Evolutionary conservation across 2,888 invertebrate species (phyloP), one percentile per base, ranked within the genome.

Genomic region (Drosophila neotestacea): DNA sequence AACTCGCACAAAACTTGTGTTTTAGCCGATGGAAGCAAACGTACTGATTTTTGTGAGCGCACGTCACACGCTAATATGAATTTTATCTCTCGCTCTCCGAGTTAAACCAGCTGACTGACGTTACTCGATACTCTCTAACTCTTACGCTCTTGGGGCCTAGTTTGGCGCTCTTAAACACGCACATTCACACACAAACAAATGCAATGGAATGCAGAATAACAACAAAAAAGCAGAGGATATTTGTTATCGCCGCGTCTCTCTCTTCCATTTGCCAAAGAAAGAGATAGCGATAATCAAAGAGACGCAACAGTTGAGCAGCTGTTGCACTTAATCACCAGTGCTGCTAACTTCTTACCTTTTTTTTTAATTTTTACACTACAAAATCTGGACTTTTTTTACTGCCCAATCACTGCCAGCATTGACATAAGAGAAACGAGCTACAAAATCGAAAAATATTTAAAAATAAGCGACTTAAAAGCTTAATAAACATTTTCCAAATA

Each of bases 31-130:
- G 79, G 71, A 78, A 80, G 61, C 70, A 77, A 77, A 77, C 79
- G 73, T 77, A 89, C 86, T 89, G 79, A 88, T 81, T 87, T 88
- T 84, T 67, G 71, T 58, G 76, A 77, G 71, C 74, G 70, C 51
- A 68, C 81, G 75, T 70, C 82, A 75, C 60, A 77, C 60, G 75
- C 73, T 85, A 82, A 89, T 85, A 86, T 89, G 72, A 88, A 82
- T 74, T 77, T 81, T 77, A 77, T 71, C 74, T 70, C 59, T 16
- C 11, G 28, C 67, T 76, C 59, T 61, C 42, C 50, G 50, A 32
- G 54, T 62, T 22, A 22, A 2, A 65, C 63, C 78, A 79, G 77
- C 80, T 77, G 79, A 74, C 62, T 50, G 74, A 30, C 58, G 63
- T 58, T 61, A n/a, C n/a, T n/a, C 56, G 55, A n/a, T 55, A 52